Percentiles rank a stretch among this genome's conserved stretches.
Evolutionary conservation across 2,113 vertebrate genomes (phyloP).

Genomic region (Phaetusa simplex): DNA sequence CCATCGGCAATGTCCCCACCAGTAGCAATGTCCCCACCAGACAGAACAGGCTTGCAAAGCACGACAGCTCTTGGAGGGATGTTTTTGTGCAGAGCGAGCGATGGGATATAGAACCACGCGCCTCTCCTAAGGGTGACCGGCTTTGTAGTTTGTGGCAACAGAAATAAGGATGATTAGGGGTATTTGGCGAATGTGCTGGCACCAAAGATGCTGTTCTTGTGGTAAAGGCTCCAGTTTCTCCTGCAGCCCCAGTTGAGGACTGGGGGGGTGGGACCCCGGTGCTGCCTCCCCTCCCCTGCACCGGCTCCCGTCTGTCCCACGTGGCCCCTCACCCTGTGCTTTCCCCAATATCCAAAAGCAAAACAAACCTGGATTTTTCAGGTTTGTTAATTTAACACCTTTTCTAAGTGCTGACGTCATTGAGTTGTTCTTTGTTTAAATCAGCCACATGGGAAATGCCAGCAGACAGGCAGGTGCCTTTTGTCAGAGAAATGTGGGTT

Average conservation of each 20-base stretch:
- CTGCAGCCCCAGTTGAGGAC: neutral
- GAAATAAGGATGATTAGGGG: neutral
- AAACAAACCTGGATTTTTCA: neutral
- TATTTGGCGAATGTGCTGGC: neutral
- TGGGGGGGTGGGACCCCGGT: neutral
- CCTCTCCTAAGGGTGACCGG: neutral
- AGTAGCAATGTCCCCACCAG: neutral
- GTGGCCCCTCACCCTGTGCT: accelerated
- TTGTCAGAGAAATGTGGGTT: neutral
- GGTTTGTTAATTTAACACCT: neutral
- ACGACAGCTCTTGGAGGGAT: too few relatives aligned
- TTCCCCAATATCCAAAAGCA: neutral
- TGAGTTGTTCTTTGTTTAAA: neutral
- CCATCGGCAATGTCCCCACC: neutral
- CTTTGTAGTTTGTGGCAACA: neutral
- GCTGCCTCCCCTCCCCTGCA: accelerated
- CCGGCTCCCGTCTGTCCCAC: neutral
- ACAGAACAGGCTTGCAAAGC: neutral
- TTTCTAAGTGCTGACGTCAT: neutral
- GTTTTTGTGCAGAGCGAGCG: neutral
- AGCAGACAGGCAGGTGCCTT: neutral
- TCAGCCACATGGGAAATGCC: neutral
- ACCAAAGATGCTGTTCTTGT: neutral
- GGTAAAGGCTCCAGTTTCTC: neutral
- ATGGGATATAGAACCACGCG: accelerated